Evolutionary conservation across 2,797 vertebrate genomes (phyloP), one percentile per base, ranked within the genome.

Genomic region (Naso thynnoides): DNA sequence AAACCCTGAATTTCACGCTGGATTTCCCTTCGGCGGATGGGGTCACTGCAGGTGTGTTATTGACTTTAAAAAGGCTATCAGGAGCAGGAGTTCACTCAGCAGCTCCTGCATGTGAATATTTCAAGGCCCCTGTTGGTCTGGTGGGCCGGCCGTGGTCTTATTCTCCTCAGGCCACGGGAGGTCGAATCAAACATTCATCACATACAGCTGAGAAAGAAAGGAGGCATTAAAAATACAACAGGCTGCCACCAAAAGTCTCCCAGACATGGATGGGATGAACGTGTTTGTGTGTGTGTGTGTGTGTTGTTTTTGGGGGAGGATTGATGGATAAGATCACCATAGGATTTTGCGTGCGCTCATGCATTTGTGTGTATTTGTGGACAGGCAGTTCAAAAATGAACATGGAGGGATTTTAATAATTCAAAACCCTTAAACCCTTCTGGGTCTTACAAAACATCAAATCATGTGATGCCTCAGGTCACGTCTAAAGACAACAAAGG

Each of bases 101-200:
- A 65, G 80, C 68, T 77, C 79, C 82, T 74, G 45, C 48, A 61
- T 70, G 80, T 84, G 68, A 89, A 86, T 79, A 88, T 90, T 91
- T 90, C 75, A 88, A 70, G 16, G 54, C 66, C 9, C 9, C 73
- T 85, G 82, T 69, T 53, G 70, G 62, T 60, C 49, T 50, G 64
- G 31, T 85, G 78, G 65, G 75, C 55, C 23, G 38, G 39, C 49
- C 49, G 73, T 39, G 83, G 66, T 77, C 79, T 61, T 76, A 75
- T 86, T 85, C 83, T 73, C 78, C 66, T 42, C 11, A 65, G 79
- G 79, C 84, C 68, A 39, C 13, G 24, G 53, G 81, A 82, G 85
- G 77, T 56, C 58, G 55, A 84, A 94, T 94, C 84, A 94, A 93
- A 92, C 82, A 92, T 93, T 90, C 81, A 93, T 89, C 69, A 90